Conservation (phyloP, 2,888 invertebrate genomes). For the Chromoteleia sp. region DNA sequence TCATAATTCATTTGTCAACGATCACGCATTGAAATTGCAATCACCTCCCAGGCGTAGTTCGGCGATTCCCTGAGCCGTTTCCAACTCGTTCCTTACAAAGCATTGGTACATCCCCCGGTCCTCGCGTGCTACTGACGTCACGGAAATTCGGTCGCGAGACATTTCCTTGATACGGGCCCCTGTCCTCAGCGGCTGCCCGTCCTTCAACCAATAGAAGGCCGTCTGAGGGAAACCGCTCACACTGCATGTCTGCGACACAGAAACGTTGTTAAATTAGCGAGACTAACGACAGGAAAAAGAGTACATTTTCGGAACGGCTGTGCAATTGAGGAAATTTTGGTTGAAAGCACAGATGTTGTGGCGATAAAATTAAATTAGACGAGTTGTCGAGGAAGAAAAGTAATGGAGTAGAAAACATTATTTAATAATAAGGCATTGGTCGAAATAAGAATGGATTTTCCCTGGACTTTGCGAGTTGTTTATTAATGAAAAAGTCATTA, state of each 20-base stretch:
- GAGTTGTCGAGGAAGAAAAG: constrained; percentile 1
- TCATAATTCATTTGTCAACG: no score
- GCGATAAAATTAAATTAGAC: constrained; percentile 24
- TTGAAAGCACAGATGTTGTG: not conserved
- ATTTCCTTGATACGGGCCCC: constrained; percentile 83
- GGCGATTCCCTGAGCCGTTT: constrained; percentile 84
- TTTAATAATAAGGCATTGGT: no score
- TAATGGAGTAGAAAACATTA: constrained; percentile 8
- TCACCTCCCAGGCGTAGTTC: constrained; percentile 84
- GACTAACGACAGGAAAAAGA: constrained; percentile 25
- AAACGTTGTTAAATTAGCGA: constrained; percentile 43
- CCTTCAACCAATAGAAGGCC: constrained; percentile 84
- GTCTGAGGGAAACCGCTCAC: constrained; percentile 83
- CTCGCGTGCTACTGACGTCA: constrained; percentile 83
- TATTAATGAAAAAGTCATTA: no score
- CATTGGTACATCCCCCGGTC: constrained; percentile 85
- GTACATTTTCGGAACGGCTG: not conserved
- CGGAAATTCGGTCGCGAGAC: constrained; percentile 86
- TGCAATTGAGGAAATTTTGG: not conserved
- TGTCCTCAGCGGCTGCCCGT: constrained; percentile 83
- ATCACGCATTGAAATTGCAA: not conserved
- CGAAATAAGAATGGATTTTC: no score
- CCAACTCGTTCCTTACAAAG: constrained; percentile 84
- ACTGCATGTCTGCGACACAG: constrained; percentile 82
- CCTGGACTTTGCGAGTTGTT: no score